Base-by-base conservation (phyloP, 2,888 invertebrate species). In the Sturmia bella region DNA sequence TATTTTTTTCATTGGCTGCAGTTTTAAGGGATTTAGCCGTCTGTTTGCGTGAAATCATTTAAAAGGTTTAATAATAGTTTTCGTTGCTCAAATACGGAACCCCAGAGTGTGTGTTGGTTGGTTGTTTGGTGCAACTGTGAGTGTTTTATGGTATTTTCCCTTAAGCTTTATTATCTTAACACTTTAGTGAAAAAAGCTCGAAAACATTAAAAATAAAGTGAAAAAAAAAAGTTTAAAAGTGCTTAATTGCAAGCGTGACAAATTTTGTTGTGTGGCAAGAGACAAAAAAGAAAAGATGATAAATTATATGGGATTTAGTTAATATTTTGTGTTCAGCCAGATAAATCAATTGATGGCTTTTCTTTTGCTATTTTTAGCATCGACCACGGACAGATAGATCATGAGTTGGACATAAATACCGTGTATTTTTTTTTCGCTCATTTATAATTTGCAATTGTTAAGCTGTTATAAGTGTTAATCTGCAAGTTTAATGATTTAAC, bases 181-280 rank as follows among this genome's bases (percentile, higher is more conserved):
- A 82, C 77, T 73, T 82, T 82, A 39, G 3, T 2, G 5, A 27
- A 24, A 52, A 66, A 52, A 52, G 39, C n/a, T 52, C 48, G 13
- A 24, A 68, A 63, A 45, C 15, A 32, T 3, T 19, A 17, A 61
- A 52, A 13, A 64, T 24, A 12, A 32, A 63, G 4, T 24, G 32
- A 37, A 48, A 19, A 15, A n/a, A 48, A 12, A 54, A 19, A 64
- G 57, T 37, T 17, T 45, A 37, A 66, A 79, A 73, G 78, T 57
- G 82, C 82, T 82, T 74, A 78, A 77, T 77, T 73, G 81, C 81
- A 63, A 82, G 82, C 82, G 52, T 78, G 82, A 82, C 82, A 82
- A 82, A 82, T 78, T 78, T 45, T 56, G 50, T 56, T 76, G 39
- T 61, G 17, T 39, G 56, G 50, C 24, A 63, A 61, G 43, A 45